These are phyloP conservation scores for Augochlora pura DNA, from an alignment of 1,140 invertebrate genomes.

Conservation along the genomic window DNA sequence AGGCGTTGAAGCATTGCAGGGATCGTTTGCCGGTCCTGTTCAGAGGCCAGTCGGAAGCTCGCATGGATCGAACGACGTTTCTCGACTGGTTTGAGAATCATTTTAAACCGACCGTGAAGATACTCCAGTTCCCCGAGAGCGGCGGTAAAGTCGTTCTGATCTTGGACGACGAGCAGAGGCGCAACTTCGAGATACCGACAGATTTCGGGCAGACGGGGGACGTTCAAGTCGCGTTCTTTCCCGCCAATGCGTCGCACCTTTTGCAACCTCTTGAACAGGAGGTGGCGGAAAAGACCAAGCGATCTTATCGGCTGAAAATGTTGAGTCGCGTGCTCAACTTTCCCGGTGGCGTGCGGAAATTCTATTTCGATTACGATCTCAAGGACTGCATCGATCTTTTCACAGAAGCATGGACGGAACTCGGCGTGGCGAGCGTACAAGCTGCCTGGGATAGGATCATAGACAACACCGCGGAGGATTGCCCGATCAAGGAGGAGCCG, in stretches of 20 bases:
- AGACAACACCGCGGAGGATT: background rate
- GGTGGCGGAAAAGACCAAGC: background rate
- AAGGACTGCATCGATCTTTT: constrained; percentile 8
- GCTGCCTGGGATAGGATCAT: background rate
- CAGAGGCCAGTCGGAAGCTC: background rate
- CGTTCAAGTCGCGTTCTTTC: background rate
- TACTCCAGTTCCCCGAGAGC: background rate
- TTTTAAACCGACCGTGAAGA: background rate
- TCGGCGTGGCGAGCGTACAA: background rate
- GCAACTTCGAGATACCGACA: background rate
- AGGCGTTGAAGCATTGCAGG: background rate
- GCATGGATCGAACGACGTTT: background rate
- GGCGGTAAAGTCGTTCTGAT: background rate
- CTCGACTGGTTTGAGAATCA: background rate
- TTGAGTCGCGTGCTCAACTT: background rate
- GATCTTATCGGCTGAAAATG: background rate
- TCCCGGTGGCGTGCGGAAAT: background rate
- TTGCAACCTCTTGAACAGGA: background rate
- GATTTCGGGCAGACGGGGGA: background rate
- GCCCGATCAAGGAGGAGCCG: background rate
- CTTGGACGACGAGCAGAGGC: background rate
- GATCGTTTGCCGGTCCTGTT: background rate
- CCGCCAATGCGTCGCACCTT: too few relatives aligned
- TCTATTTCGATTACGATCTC: background rate
- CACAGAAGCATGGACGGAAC: background rate